Conservation (phyloP, 2,888 invertebrate genomes). For the Phania funesta region DNA sequence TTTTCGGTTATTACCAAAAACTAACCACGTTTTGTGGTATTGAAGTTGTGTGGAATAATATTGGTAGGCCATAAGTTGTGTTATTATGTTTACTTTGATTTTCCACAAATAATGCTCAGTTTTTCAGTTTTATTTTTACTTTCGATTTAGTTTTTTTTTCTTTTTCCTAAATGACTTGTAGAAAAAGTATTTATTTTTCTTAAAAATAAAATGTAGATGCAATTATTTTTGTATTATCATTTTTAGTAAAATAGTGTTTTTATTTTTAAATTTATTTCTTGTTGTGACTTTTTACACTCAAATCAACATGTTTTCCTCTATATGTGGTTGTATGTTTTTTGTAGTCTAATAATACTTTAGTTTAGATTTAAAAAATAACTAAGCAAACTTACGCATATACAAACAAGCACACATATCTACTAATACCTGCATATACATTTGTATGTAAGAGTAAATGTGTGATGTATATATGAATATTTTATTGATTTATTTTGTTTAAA, state of each 20-base stretch:
- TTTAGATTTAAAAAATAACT: neutral
- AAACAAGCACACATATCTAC: neutral
- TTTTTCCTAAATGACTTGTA: neutral
- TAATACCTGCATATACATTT: neutral
- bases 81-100: slow-evolving; percentile 67
- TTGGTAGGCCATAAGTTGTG: slow-evolving; percentile 77
- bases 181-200: neutral
- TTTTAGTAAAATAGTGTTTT: neutral
- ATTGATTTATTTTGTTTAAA: slow-evolving; percentile 50
- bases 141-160: slow-evolving; percentile 34
- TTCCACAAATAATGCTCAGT: slow-evolving; percentile 50
- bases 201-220: neutral
- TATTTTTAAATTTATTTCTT: slow-evolving; percentile 45
- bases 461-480: slow-evolving; percentile 41
- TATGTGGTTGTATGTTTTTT: neutral
- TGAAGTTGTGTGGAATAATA: slow-evolving; percentile 79
- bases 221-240: neutral
- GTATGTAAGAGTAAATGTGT: neutral
- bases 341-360: neutral
- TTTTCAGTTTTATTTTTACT: slow-evolving; percentile 60
- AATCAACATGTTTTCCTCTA: slow-evolving; percentile 44
- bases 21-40: slow-evolving; percentile 79
- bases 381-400: neutral
- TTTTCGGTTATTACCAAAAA: slow-evolving; percentile 79
- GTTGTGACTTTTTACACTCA: slow-evolving; percentile 61